Conservation (phyloP, 2,113 vertebrate species). For the Glareola pratincola region DNA sequence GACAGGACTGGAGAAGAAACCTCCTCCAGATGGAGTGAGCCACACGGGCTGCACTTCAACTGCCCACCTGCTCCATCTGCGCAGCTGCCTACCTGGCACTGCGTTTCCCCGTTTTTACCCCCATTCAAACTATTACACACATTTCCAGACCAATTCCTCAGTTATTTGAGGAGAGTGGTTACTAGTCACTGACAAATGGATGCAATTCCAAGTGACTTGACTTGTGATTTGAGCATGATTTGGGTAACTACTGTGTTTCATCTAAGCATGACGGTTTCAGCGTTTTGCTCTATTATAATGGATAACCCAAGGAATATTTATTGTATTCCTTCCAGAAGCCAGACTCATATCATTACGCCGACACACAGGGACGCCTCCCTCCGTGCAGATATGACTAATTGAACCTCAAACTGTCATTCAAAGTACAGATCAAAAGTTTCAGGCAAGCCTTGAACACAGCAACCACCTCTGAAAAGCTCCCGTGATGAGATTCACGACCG, state of each 20-base stretch:
- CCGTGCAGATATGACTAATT: not conserved
- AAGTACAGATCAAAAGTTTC: not conserved
- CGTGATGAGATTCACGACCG: fast-evolving
- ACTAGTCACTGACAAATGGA: not conserved
- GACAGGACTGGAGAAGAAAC: not conserved
- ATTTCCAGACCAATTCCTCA: not conserved
- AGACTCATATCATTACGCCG: not conserved
- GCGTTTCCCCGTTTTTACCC: fast-evolving
- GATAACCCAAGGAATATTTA: not conserved
- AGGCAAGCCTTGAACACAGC: not conserved
- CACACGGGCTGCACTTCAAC: fast-evolving
- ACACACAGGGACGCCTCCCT: not conserved
- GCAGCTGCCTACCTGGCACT: fast-evolving
- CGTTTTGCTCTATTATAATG: fast-evolving
- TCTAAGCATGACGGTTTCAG: fast-evolving
- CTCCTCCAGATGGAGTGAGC: no score
- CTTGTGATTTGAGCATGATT: not conserved
- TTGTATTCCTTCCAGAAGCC: not conserved
- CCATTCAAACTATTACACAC: fast-evolving
- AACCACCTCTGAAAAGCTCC: not conserved
- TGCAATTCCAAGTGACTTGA: not conserved
- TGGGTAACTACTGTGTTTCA: not conserved
- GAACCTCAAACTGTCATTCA: not conserved
- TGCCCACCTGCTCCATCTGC: not conserved
- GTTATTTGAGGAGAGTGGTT: not conserved